Evolutionary conservation across 2,888 invertebrate species (phyloP), one percentile per base, ranked within the genome.

Genomic region (Malthinus seriepunctatus): DNA sequence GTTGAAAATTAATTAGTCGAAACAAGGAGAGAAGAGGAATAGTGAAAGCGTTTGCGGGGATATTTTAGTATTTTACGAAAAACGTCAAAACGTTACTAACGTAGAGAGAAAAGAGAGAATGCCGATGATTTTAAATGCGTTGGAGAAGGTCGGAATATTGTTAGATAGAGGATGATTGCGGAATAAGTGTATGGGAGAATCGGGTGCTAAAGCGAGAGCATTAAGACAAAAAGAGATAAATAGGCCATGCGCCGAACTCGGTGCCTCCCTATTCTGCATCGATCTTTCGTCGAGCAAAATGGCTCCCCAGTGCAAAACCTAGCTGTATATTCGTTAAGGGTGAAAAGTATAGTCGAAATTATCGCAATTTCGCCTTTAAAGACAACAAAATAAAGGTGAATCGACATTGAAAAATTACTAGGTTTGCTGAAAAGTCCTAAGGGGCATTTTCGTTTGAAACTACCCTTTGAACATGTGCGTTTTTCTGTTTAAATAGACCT

Each of bases 181-280:
- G 63, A 60, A 63, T 64, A 65, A 67, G 72, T 72, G 73, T 71
- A 68, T 70, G 71, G 68, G 70, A 63, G 58, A 66, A 68, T 68
- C 67, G 71, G 69, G 70, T 65, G 74, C 66, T 71, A 70, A 74
- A 76, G 77, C 67, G 78, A 76, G 77, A 76, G 71, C 35, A 72
- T 70, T 76, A 78, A 78, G 78, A 78, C 78, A 78, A 79, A 78
- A 78, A 78, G 77, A 77, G 78, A 78, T 78, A 78, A 78, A 78
- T 71, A 78, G 74, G 73, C 74, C 76, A 77, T 78, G 78, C 78
- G 78, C 77, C 76, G 72, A 70, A 70, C 72, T 63, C 60, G 73
- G 76, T 68, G 76, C 76, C 77, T 74, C 77, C 77, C 77, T 73
- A 70, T 75, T 66, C 76, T 75, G 76, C 70, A 79, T 79, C 79